phyloP scores from a whole-genome alignment of 2,113 vertebrate genomes.

The Leptobrachium ailaonicum region DNA sequence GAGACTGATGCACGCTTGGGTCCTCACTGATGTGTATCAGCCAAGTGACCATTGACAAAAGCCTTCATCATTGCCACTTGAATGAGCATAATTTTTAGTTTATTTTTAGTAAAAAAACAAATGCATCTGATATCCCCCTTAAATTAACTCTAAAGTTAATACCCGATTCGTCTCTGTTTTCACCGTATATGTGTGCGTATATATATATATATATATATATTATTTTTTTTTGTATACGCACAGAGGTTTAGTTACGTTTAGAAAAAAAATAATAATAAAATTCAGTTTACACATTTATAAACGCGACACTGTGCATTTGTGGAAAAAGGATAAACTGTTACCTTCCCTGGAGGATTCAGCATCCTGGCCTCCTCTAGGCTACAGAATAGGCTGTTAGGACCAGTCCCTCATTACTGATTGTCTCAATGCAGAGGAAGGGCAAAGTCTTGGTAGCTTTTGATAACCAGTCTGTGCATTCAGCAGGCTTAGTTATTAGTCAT shows the following conservation, averaged over 20 bases:
- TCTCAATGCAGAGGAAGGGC: slow-evolving; percentile 92
- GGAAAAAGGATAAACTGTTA: slow-evolving; percentile 83
- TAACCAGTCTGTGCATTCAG: slow-evolving; percentile 96
- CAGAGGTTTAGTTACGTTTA: background rate
- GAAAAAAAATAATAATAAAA: background rate
- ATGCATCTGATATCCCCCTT: too few species aligned
- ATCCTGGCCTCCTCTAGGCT: slow-evolving; percentile 86
- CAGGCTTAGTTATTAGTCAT: slow-evolving; percentile 98
- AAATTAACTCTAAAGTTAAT: too few species aligned
- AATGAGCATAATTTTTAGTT: background rate
- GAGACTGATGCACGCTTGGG: slow-evolving; percentile 17
- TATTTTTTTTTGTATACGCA: background rate
- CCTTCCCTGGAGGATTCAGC: slow-evolving; percentile 80
- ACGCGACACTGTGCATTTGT: slow-evolving; percentile 85
- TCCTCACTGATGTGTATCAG: background rate
- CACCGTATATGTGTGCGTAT: background rate
- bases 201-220: too few species aligned
- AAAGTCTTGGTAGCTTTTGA: slow-evolving; percentile 91
- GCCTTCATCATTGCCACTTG: background rate
- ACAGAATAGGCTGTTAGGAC: slow-evolving; percentile 82
- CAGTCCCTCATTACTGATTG: slow-evolving; percentile 94
- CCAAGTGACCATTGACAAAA: background rate
- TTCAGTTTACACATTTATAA: slow-evolving; percentile 79
- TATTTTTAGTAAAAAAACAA: background rate
- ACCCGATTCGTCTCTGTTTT: too few species aligned